These are phyloP conservation scores for Carpatolechia fugitivella DNA, from an alignment of 2,888 invertebrate species.

Conservation along the genomic window DNA sequence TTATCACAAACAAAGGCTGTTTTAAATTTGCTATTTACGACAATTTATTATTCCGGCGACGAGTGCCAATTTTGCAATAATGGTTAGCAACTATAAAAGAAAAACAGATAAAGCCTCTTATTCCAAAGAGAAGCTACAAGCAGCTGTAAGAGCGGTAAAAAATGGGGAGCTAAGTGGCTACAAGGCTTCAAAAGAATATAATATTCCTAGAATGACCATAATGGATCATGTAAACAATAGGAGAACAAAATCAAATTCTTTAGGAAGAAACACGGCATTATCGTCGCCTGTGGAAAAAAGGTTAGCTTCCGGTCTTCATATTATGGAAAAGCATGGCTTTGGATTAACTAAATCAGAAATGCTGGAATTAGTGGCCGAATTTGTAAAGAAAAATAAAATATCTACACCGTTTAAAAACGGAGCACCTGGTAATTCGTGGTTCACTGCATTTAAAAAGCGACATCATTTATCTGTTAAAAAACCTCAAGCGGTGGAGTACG, in stretches of 20 bases:
- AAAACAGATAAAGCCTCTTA: conserved; percentile 19
- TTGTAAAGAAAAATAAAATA: conserved; percentile 11
- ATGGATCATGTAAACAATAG: conserved; percentile 20
- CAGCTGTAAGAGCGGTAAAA: conserved; percentile 19
- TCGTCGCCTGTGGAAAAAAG: conserved; percentile 14
- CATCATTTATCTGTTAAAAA: conserved; percentile 23
- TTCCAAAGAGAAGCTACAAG: conserved; percentile 15
- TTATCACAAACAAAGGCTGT: neutral
- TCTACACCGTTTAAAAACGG: conserved; percentile 17
- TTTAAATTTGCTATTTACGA: too few relatives aligned
- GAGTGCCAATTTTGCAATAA: too few relatives aligned
- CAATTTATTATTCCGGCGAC: too few relatives aligned
- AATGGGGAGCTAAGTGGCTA: conserved; percentile 16
- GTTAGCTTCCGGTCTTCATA: conserved; percentile 16
- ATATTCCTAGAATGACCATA: conserved; percentile 17
- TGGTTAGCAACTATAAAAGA: conserved; percentile 18
- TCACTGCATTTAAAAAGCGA: conserved; percentile 19
- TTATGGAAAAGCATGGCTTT: conserved; percentile 23
- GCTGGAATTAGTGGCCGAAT: conserved; percentile 13
- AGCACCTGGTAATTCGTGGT: conserved; percentile 21
- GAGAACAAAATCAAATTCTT: conserved; percentile 16
- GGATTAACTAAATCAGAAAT: conserved; percentile 18
- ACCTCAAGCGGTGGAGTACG: conserved; percentile 22
- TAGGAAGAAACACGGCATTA: conserved; percentile 19
- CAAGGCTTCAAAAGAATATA: conserved; percentile 14